Conservation (phyloP, 2,113 vertebrate species). For the Gobio gobio region DNA sequence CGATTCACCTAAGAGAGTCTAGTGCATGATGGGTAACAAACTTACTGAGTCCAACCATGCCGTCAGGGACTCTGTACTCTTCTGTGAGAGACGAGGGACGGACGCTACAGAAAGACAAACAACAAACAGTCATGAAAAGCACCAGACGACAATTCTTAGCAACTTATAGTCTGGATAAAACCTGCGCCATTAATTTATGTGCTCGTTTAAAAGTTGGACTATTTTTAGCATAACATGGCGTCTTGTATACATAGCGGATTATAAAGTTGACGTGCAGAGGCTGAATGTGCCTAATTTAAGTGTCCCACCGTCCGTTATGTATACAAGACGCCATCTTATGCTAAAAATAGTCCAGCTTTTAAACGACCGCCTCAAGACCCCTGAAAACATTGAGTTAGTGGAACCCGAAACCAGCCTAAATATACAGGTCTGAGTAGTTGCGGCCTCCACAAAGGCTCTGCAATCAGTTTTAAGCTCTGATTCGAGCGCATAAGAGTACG, state of each 20-base stretch:
- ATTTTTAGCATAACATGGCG: background rate
- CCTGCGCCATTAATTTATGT: background rate
- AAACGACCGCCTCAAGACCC: background rate
- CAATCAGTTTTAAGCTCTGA: background rate
- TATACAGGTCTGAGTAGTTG: background rate
- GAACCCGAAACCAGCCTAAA: background rate
- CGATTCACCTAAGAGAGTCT: background rate
- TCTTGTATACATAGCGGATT: background rate
- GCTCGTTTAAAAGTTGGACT: background rate
- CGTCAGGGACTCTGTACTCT: conserved; percentile 88
- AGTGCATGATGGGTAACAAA: conserved; percentile 57
- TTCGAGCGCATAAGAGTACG: background rate
- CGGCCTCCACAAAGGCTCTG: background rate
- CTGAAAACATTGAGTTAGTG: background rate
- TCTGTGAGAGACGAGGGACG: conserved; percentile 83
- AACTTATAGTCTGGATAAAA: background rate
- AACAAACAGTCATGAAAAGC: conserved; percentile 5
- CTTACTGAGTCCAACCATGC: conserved; percentile 96
- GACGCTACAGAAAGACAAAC: conserved; percentile 54
- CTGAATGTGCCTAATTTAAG: too few relatives aligned
- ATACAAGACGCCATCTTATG: background rate
- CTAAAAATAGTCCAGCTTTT: background rate
- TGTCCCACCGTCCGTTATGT: background rate
- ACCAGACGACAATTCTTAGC: background rate
- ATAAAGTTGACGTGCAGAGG: too few relatives aligned